Evolutionary conservation across 2,888 invertebrate genomes (phyloP).

Genomic region (Oxyscelio sp.): DNA sequence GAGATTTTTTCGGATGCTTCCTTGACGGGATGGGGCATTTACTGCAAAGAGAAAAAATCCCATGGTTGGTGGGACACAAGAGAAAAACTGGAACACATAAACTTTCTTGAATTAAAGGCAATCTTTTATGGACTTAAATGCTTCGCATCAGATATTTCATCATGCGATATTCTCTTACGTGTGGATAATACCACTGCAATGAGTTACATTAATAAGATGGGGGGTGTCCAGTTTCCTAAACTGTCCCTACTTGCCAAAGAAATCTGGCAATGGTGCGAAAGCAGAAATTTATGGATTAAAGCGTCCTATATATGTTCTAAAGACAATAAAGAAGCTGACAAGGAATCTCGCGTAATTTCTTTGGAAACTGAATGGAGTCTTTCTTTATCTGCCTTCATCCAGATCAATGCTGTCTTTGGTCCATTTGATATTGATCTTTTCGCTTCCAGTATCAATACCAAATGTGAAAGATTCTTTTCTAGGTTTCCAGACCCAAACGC

Average conservation of each 20-base stretch:
- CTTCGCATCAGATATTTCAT: conserved; percentile 16
- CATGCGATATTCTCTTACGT: conserved; percentile 11
- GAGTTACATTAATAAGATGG: conserved; percentile 9
- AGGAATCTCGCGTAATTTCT: background rate
- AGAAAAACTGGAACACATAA: conserved; percentile 16
- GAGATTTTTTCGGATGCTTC: conserved; percentile 32
- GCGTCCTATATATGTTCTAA: background rate
- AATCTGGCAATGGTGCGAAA: conserved; percentile 1
- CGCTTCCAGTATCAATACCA: conserved; percentile 30
- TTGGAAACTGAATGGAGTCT: conserved; percentile 40
- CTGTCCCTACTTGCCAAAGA: background rate
- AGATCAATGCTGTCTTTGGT: background rate
- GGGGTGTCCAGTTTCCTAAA: background rate
- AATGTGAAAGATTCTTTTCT: conserved; percentile 13
- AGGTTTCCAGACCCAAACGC: conserved; percentile 9
- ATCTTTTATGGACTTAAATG: conserved; percentile 7
- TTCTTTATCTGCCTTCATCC: conserved; percentile 9
- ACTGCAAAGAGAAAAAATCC: background rate
- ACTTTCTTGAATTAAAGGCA: too few relatives aligned
- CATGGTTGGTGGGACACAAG: conserved; percentile 28
- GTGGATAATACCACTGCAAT: conserved; percentile 31
- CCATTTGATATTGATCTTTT: conserved; percentile 24
- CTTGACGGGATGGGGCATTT: conserved; percentile 15
- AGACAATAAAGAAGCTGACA: conserved; percentile 27
- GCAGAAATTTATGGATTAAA: background rate